phyloP scores from a whole-genome alignment of 2,888 invertebrate species.

The Frankliniella fusca region DNA sequence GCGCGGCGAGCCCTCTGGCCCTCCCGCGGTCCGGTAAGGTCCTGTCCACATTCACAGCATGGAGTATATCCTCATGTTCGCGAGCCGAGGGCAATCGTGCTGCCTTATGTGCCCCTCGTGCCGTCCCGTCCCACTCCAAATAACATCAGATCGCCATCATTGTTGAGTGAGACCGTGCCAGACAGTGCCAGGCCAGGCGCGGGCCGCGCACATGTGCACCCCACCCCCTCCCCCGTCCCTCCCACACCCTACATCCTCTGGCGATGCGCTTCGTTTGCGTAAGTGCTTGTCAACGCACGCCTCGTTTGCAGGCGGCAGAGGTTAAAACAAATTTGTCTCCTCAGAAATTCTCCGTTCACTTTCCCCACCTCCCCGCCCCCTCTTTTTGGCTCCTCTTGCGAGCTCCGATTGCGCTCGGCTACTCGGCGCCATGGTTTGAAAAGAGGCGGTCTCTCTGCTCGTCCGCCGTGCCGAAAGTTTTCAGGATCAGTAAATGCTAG shows the following conservation, averaged over 20 bases:
- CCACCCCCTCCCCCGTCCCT: background rate
- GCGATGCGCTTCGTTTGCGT: background rate
- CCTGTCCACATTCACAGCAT: too few species aligned
- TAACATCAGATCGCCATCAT: background rate
- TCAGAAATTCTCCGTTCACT: background rate
- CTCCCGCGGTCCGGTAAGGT: too few species aligned
- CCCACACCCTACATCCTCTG: background rate
- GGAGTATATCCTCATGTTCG: too few species aligned
- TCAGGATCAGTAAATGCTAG: too few species aligned
- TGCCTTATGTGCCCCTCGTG: background rate
- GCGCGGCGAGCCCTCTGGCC: too few species aligned
- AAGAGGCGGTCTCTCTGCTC: background rate
- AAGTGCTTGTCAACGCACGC: slow-evolving; percentile 20
- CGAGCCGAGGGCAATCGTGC: background rate
- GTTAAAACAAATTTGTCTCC: background rate
- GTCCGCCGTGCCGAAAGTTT: background rate
- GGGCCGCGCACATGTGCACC: background rate
- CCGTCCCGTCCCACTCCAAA: too few species aligned
- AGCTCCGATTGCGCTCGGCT: background rate
- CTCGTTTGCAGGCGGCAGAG: slow-evolving; percentile 7
- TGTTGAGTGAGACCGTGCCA: too few species aligned
- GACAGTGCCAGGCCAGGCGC: background rate
- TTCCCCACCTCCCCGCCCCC: background rate
- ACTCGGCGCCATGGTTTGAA: background rate
- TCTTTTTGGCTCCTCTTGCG: background rate